Percentiles rank a stretch among this genome's conserved stretches.
Evolutionary conservation across 2,797 vertebrate species (phyloP).

Genomic region (Cyprinodon diabolis): DNA sequence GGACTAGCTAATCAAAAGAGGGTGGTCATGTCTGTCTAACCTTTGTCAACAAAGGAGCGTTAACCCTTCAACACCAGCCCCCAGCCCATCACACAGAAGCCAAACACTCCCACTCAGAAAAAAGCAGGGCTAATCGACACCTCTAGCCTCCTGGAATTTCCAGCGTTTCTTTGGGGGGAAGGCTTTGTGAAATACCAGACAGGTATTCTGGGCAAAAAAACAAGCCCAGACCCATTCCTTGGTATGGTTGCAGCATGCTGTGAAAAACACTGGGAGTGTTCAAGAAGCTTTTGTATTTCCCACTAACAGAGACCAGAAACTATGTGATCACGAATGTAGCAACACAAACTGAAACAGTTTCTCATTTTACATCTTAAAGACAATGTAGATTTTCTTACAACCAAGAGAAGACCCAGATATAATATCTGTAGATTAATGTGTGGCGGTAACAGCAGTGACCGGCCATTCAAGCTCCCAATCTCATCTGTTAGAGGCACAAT

Average conservation of each 20-base stretch:
- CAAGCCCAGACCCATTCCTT: slow-evolving; percentile 74
- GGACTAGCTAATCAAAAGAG: slow-evolving; percentile 63
- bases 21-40: slow-evolving; percentile 50
- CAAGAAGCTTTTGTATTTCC: slow-evolving; percentile 35
- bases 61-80: slow-evolving; percentile 52
- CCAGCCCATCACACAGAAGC: slow-evolving; percentile 32
- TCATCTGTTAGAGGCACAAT: slow-evolving; percentile 60
- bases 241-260: slow-evolving; percentile 36
- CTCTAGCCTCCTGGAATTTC: slow-evolving; percentile 72
- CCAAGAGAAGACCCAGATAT: slow-evolving; percentile 2
- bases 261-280: slow-evolving; percentile 52
- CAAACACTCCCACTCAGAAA: slow-evolving; percentile 34
- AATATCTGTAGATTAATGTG: background rate
- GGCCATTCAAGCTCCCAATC: slow-evolving; percentile 57
- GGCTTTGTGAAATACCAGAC: slow-evolving; percentile 60
- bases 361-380: slow-evolving; percentile 28
- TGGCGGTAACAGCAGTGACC: slow-evolving; percentile 7
- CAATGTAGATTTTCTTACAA: slow-evolving; percentile 15
- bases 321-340: slow-evolving; percentile 22
- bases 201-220: slow-evolving; percentile 64
- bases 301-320: slow-evolving; percentile 19
- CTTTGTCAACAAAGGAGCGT: slow-evolving; percentile 60
- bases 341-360: slow-evolving; percentile 36
- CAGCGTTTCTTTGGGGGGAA: slow-evolving; percentile 68
- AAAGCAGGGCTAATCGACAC: slow-evolving; percentile 71